Evolutionary conservation across 2,888 invertebrate genomes (phyloP), one percentile per base, ranked within the genome.

Genomic region (Dynastes grantii): DNA sequence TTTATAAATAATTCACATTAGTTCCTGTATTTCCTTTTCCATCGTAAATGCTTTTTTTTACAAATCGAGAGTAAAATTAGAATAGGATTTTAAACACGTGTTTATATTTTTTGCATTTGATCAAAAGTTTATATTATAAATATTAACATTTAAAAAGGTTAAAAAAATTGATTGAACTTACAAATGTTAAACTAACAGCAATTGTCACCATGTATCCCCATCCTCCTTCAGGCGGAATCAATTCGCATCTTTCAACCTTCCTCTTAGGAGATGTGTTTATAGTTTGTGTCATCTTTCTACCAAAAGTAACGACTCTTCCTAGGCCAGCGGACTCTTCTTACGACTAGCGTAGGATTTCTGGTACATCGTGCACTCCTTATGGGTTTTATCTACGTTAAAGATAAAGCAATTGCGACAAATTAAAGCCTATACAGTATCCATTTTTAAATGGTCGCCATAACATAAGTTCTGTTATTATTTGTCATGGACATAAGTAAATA

Each of bases 171-270:
- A 9, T 49, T 51, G 93, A 68, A 68, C 77, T 78, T 90, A 95
- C 95, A 86, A 94, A 94, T 55, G 94, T 93, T 78, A 95, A 87
- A 82, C 94, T 92, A 85, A 95, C 92, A 27, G 95, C 95, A 9
- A 94, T 84, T 55, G 94, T 93, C 11, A 95, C 92, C 71, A 95
- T 88, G 87, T 95, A 95, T 0, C 95, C 95, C 94, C 95, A 96
- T 0, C 95, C 95, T 3, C 95, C 95, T 68, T 86, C 86, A 2
- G 86, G 86, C 70, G 84, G 80, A 16, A 81, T 58, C 16, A 84
- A 70, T 78, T 84, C 82, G 49, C 81, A 83, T 45, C 80, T 79
- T n/a, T 58, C 37, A n/a, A 71, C n/a, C 5, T 58, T n/a, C 22
- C 16, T 55, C 22, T 71, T 71, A 6, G 40, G 67, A n/a, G 13